phyloP scores from a whole-genome alignment of 2,797 vertebrate species.

The Channa striata region DNA sequence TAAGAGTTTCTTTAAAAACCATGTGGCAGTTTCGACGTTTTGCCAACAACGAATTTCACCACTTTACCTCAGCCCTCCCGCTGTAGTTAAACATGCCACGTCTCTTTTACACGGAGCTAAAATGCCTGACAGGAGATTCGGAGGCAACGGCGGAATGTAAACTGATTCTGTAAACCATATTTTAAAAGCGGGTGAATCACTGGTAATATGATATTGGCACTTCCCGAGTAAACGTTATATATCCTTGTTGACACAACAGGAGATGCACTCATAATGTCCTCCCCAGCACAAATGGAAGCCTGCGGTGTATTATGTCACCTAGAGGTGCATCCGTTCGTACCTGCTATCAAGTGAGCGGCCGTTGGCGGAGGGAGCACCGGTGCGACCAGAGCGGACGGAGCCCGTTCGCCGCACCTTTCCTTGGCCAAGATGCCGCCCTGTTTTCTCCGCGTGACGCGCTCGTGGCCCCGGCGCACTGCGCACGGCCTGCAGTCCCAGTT shows the following conservation, averaged over 20 bases:
- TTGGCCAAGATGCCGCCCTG: constrained; percentile 43
- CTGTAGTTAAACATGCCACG: constrained; percentile 54
- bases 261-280: constrained; percentile 71
- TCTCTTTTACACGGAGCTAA: constrained; percentile 48
- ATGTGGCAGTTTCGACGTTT: constrained; percentile 69
- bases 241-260: constrained; percentile 77
- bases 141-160: constrained; percentile 57
- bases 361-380: constrained; percentile 21
- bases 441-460: constrained; percentile 44
- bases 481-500: constrained; percentile 54
- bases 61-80: constrained; percentile 35
- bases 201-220: constrained; percentile 74
- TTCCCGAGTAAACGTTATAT: constrained; percentile 71
- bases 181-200: constrained; percentile 76
- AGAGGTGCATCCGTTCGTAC: constrained; percentile 59
- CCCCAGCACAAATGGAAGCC: constrained; percentile 68
- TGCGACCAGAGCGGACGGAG: constrained; percentile 34
- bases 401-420: constrained; percentile 48
- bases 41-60: constrained; percentile 61
- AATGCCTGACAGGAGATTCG: constrained; percentile 51
- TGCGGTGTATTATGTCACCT: constrained; percentile 72
- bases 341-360: constrained; percentile 45
- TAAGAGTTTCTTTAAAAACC: constrained; percentile 65
- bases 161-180: constrained; percentile 75
- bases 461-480: constrained; percentile 25